These are phyloP conservation scores for Pelochelys cantorii DNA, from an alignment of 2,797 vertebrate genomes.

Conservation along the genomic window DNA sequence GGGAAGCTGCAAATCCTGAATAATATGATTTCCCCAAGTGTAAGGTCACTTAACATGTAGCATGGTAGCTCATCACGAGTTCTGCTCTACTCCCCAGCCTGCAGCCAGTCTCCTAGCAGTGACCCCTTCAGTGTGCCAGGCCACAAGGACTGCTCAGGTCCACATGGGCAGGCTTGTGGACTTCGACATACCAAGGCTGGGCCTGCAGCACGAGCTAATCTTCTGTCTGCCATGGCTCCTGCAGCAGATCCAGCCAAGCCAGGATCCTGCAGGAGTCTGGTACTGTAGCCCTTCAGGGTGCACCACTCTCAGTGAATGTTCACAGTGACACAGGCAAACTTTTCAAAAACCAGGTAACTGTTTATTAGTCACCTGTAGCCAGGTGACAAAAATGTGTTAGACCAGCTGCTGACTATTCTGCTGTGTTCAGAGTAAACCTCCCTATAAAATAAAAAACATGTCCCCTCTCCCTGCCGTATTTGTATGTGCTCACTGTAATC, in stretches of 20 bases:
- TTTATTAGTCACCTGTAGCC: background rate
- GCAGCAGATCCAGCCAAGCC: background rate
- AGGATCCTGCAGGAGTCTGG: background rate
- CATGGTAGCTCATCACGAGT: background rate
- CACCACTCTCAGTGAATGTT: background rate
- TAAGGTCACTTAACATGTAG: background rate
- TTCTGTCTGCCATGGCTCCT: background rate
- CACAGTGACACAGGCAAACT: background rate
- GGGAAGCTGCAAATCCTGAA: background rate
- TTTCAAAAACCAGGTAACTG: background rate
- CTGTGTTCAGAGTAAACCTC: too few species aligned
- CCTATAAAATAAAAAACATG: too few species aligned
- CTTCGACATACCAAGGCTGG: background rate
- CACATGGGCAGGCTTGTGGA: too few species aligned
- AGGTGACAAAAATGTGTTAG: too few species aligned
- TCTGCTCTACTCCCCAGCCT: background rate
- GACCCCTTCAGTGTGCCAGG: background rate
- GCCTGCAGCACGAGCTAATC: background rate
- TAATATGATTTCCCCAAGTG: background rate
- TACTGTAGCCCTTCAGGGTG: background rate
- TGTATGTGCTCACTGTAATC: too few species aligned
- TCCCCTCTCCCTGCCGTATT: too few species aligned
- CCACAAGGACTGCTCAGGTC: background rate
- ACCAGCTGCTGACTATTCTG: too few species aligned
- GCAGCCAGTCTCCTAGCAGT: background rate